Evolutionary conservation across 2,113 vertebrate genomes (phyloP), one percentile per base, ranked within the genome.

Genomic region (Epinephelus moara): DNA sequence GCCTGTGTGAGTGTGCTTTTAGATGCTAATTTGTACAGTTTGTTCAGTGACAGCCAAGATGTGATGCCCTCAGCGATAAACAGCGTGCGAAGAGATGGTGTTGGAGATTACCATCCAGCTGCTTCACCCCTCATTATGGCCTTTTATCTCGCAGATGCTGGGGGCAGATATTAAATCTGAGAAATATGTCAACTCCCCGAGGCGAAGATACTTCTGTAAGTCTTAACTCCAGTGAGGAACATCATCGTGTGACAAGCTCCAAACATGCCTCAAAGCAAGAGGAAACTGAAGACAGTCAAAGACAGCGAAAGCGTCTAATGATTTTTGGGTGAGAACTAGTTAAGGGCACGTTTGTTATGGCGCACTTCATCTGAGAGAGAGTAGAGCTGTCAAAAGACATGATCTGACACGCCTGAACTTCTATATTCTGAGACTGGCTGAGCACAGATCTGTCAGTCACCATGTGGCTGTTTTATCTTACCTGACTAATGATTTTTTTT

Each of bases 71-170:
- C 37, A 84, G 84, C 64, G 1, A 56, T 69, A 30, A 53, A 61
- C 72, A 47, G 70, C 68, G 27, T 75, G 73, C 71, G 8, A 82
- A 59, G 64, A 75, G 77, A 82, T 63, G 80, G 70, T 71, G 76
- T 60, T 61, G 7, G 37, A 81, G 82, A 85, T 80, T 40, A 85
- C 23, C 52, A 81, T 53, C 63, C 85, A 85, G 85, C 88, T 90
- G 89, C 63, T 72, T 82, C 88, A 71, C 72, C 71, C 70, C 4
- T 90, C 78, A 89, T 87, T 84, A 78, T 23, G 37, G 33, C 25
- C 79, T 89, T 92, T 87, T 47, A 92, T 80, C 82, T 75, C 4
- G 2, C 85, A 82, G 87, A 88, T 81, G 66, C 75, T 33, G 30
- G 27, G 21, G 25, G 30, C 47, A 84, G 74, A 89, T 76, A 75